Conservation (phyloP, 2,888 invertebrate genomes). For the Ectobius pallidus region DNA sequence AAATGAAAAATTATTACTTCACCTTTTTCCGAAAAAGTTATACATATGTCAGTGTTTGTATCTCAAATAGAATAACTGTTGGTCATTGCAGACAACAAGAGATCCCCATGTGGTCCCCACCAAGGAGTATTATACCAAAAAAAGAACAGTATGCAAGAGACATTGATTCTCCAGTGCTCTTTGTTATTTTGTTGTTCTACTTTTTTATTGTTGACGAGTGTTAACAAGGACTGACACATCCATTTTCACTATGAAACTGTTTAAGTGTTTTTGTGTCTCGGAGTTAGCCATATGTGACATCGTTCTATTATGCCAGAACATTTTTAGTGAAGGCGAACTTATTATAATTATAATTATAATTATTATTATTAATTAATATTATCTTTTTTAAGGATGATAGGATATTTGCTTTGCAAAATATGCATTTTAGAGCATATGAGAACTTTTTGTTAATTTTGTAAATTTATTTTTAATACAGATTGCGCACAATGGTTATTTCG, state of each 20-base stretch:
- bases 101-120: neutral
- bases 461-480: constrained; percentile 10
- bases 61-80: neutral
- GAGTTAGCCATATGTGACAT: neutral
- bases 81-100: neutral
- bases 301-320: neutral
- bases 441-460: constrained; percentile 14
- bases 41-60: no score
- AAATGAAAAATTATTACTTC: no score
- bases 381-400: neutral
- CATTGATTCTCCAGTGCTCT: neutral
- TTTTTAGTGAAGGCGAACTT: neutral
- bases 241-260: neutral
- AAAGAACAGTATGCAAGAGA: neutral
- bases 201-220: neutral
- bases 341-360: no score
- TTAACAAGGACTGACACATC: neutral
- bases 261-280: neutral
- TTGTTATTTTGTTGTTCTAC: neutral
- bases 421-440: constrained; percentile 1
- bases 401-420: neutral
- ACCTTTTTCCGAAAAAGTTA: no score
- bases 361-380: no score
- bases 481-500: constrained; percentile 25
- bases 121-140: neutral